Evolutionary conservation across 2,797 vertebrate species (phyloP), one percentile per base, ranked within the genome.

Genomic region (Mastacembelus armatus): DNA sequence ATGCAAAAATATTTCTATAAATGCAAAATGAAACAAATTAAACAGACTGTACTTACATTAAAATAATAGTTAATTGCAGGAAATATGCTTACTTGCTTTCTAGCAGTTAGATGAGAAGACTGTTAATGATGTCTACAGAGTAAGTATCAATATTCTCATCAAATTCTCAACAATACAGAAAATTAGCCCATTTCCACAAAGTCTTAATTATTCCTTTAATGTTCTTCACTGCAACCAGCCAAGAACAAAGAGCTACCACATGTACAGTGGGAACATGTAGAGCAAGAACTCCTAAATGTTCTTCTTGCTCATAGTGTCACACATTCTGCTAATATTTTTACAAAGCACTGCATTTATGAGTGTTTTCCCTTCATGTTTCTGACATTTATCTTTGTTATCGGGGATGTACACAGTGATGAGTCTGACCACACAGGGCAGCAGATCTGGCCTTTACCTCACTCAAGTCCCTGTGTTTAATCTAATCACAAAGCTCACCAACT

Each of bases 371-470:
- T 3, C 44, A 49, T 10, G 9, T 29, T 57, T 19, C 40, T 79
- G 67, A 80, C 74, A n/a, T n/a, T n/a, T n/a, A n/a, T n/a, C n/a
- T n/a, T n/a, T 65, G 29, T 54, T 56, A 59, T 47, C 72, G 51
- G 21, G 27, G 32, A 56, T 45, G 42, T 45, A 26, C 43, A 57
- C 63, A 50, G 43, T 52, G 66, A 60, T 71, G 52, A 54, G 42
- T 59, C 56, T 19, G 39, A 14, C 72, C 66, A 78, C 65, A 55
- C 21, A 44, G 38, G 50, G 67, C 24, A 24, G 47, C 2, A 32
- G 42, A n/a, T n/a, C 12, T 80, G 65, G 65, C 65, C 57, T 75
- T 86, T 77, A 85, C 36, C 59, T 70, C 24, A 7, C 22, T 65
- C 38, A 30, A 49, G 38, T 76, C 42, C 14, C 30, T 47, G 40